Percentiles rank a stretch among this genome's conserved stretches.
Conservation (phyloP, 2,888 invertebrate species). For the Mantis religiosa region DNA sequence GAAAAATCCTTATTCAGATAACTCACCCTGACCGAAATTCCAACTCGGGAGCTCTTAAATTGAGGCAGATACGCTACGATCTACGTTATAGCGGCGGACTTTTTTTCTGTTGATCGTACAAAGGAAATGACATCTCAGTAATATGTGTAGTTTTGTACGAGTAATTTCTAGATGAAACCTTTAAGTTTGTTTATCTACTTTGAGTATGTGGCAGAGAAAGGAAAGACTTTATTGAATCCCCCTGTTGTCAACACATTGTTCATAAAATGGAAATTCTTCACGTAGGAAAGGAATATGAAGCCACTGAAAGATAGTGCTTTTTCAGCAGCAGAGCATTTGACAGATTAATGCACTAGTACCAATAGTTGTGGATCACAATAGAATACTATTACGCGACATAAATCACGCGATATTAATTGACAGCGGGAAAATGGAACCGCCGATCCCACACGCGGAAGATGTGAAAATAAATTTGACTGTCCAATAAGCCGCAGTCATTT, state of each 20-base stretch:
- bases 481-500: not conserved
- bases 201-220: too few species aligned
- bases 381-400: not conserved
- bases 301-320: not conserved
- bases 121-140: too few species aligned
- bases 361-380: not conserved
- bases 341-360: not conserved
- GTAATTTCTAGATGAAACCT: too few species aligned
- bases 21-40: too few species aligned
- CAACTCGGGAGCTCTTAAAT: too few species aligned
- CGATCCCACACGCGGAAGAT: not conserved
- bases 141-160: too few species aligned
- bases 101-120: too few species aligned
- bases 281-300: not conserved
- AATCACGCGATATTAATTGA: not conserved
- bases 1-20: too few species aligned
- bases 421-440: not conserved
- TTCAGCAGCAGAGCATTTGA: not conserved
- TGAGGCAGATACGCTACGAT: too few species aligned
- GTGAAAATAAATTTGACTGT: not conserved
- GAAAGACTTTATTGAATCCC: too few species aligned
- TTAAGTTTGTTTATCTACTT: too few species aligned
- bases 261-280: not conserved
- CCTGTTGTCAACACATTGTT: not conserved
- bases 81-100: too few species aligned